Base-by-base conservation (phyloP, 2,797 vertebrate species). In the Botia kubotai region DNA sequence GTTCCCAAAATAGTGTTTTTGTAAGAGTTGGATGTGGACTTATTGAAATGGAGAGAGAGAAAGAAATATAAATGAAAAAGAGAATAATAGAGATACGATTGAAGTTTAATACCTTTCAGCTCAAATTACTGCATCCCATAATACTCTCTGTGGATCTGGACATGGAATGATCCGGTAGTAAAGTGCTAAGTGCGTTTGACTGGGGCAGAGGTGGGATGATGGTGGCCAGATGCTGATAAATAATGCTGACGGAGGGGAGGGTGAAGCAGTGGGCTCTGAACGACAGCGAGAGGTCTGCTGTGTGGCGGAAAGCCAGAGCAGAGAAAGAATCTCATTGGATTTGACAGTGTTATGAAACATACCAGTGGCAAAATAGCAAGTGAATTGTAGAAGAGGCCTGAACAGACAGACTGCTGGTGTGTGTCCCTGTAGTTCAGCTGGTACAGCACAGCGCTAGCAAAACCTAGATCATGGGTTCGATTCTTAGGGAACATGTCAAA, bases 241-340 rank as follows among this genome's bases (percentile, higher is more conserved):
- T 65, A 58, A 72, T 57, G 23, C 79, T 73, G 65, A 33, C 52
- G 81, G 68, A 74, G 65, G 67, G 48, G 67, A 66, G 68, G 23
- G 58, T 50, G 6, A 77, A 68, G 29, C 7, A 57, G 53, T 57
- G 29, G 8, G 58, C 62, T 81, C 82, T 72, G 33, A 57, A 63
- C 12, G 1, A 53, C 69, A 69, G 46, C 3, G 17, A 75, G 65
- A 57, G 65, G 53, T 67, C 33, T 43, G 26, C 66, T 57, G 53
- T 68, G 43, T 46, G 43, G 69, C 77, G 29, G n/a, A 3, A 72
- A 71, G 43, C 77, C 57, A 79, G 26, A 26, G 46, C 10, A 29
- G 46, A 21, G 46, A 71, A 23, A 72, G 58, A 79, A 63, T 23
- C 68, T 71, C 43, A 79, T 65, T 79, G 77, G 77, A 86, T 91